Evolutionary conservation across 1,140 invertebrate species (phyloP).

Genomic region (Macrocentrus cingulum): DNA sequence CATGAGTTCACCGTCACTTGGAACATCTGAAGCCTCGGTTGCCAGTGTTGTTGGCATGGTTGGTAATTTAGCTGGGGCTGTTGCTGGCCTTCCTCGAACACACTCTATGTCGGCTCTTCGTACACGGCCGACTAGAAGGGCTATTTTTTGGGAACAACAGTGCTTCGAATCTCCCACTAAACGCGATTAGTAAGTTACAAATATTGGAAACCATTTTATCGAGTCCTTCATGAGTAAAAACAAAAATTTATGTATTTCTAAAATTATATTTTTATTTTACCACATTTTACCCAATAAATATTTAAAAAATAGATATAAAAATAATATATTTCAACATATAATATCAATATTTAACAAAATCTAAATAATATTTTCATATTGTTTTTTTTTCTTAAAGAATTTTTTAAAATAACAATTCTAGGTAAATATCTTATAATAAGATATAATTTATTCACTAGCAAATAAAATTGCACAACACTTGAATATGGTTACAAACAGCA

Average conservation of each 20-base stretch:
- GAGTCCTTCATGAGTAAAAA: neutral
- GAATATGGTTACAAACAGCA: too few relatives aligned
- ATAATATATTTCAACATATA: too few relatives aligned
- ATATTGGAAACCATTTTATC: too few relatives aligned
- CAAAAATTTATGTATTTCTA: neutral
- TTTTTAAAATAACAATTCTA: too few relatives aligned
- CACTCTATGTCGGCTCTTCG: conserved; percentile 77
- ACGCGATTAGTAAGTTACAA: conserved; percentile 67
- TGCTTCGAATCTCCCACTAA: conserved; percentile 71
- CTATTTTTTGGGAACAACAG: conserved; percentile 74
- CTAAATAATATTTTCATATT: too few relatives aligned
- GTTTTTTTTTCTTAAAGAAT: too few relatives aligned
- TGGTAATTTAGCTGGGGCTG: conserved; percentile 41
- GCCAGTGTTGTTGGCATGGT: conserved; percentile 41
- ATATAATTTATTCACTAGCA: too few relatives aligned
- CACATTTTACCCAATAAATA: too few relatives aligned
- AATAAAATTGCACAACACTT: too few relatives aligned
- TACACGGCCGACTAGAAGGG: conserved; percentile 67
- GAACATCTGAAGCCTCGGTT: conserved; percentile 32
- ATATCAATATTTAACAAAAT: too few relatives aligned
- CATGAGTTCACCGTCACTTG: conserved; percentile 56
- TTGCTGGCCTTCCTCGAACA: conserved; percentile 67
- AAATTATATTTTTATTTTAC: neutral
- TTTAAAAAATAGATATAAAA: too few relatives aligned
- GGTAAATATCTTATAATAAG: too few relatives aligned